Percentiles rank a stretch among this genome's conserved stretches.
Evolutionary conservation across 2,888 invertebrate species (phyloP).

Genomic region (Andrena flavipes): DNA sequence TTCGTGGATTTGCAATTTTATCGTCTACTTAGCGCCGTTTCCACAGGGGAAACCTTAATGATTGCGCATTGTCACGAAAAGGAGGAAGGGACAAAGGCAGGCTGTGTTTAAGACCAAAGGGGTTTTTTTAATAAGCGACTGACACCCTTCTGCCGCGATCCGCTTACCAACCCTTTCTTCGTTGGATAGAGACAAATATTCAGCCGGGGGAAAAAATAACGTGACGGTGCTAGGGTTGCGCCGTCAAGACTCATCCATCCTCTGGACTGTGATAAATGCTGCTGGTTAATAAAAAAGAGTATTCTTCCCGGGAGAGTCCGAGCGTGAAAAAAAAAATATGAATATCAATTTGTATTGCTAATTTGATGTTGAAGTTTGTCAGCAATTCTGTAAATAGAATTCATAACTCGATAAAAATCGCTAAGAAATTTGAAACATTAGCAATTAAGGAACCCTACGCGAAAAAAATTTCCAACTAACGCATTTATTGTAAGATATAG

Average conservation of each 20-base stretch:
- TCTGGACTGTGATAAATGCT: constrained; percentile 75
- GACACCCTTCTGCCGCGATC: constrained; percentile 73
- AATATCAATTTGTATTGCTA: constrained; percentile 46
- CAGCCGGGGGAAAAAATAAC: constrained; percentile 70
- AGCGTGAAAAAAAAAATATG: constrained; percentile 35
- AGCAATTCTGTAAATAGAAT: neutral
- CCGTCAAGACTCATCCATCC: constrained; percentile 70
- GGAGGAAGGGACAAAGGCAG: constrained; percentile 63
- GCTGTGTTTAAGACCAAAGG: constrained; percentile 64
- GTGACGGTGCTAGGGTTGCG: constrained; percentile 58
- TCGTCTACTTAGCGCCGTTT: constrained; percentile 50
- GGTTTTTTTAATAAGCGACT: constrained; percentile 78
- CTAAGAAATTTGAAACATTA: too few relatives aligned
- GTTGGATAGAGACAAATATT: constrained; percentile 72
- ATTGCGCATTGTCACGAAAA: constrained; percentile 75
- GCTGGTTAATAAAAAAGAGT: constrained; percentile 69
- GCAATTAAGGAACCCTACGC: too few relatives aligned
- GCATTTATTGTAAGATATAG: too few relatives aligned
- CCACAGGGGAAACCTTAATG: constrained; percentile 71
- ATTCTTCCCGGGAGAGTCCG: constrained; percentile 26
- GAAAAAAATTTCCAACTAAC: too few relatives aligned
- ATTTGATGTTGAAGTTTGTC: constrained; percentile 31
- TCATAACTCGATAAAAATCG: too few relatives aligned
- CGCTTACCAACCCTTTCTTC: constrained; percentile 73
- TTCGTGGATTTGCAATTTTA: constrained; percentile 47